Evolutionary conservation across 1,140 invertebrate genomes (phyloP).

Genomic region (Homarus americanus): DNA sequence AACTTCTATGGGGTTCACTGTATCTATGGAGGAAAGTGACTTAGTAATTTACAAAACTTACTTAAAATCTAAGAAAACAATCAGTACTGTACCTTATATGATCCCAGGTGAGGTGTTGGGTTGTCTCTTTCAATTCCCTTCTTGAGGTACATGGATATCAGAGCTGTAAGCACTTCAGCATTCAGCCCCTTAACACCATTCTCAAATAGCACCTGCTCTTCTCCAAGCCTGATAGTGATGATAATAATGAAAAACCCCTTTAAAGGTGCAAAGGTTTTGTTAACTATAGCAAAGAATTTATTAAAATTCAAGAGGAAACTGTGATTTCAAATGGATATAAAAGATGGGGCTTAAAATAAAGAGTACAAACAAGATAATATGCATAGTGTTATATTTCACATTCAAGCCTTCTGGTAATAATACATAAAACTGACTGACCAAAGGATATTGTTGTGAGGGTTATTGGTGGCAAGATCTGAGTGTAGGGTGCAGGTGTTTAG

Average conservation of each 20-base stretch:
- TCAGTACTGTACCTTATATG: constrained; percentile 28
- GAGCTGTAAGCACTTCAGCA: constrained; percentile 16
- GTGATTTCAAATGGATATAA: no score
- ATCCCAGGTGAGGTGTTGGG: constrained; percentile 38
- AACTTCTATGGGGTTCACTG: no score
- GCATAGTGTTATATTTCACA: no score
- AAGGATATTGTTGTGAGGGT: constrained; percentile 58
- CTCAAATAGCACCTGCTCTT: constrained; percentile 53
- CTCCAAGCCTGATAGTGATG: constrained; percentile 53
- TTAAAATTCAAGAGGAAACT: no score
- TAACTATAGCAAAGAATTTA: no score
- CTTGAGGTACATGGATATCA: constrained; percentile 60
- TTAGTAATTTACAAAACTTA: no score
- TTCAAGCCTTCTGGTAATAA: no score
- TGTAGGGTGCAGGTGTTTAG: constrained; percentile 56
- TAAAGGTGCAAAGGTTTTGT: no score
- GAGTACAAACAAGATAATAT: no score
- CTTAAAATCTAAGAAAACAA: not conserved
- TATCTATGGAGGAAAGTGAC: no score
- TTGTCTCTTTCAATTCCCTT: constrained; percentile 34
- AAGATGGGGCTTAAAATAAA: no score
- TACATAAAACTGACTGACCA: constrained; percentile 31
- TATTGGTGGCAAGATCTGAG: constrained; percentile 35
- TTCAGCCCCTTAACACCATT: constrained; percentile 58
- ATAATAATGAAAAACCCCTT: no score